These are phyloP conservation scores for Heliopora coerulea DNA, from an alignment of 92 coral and sea anemone species.

Conservation along the genomic window DNA sequence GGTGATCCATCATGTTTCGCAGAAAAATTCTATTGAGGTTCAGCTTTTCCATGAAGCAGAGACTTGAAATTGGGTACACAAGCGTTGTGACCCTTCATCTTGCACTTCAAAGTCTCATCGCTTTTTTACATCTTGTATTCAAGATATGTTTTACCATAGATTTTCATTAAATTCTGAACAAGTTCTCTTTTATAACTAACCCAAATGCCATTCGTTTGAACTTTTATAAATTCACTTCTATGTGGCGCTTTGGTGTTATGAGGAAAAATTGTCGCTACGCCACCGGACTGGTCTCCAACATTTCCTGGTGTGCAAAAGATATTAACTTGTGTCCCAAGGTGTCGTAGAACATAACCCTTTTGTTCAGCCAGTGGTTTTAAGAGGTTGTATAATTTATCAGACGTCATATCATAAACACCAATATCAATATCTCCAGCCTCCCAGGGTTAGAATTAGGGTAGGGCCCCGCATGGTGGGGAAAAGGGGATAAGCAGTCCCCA, in stretches of 20 bases:
- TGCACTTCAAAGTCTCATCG: constrained; percentile 3
- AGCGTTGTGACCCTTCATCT: constrained; percentile 38
- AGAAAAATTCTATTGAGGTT: constrained; percentile 29
- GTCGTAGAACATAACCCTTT: background rate
- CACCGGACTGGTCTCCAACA: constrained; percentile 40
- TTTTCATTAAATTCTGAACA: background rate
- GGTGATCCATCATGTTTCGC: constrained; percentile 22
- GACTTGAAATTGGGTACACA: constrained; percentile 42
- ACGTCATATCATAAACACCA: constrained; percentile 11
- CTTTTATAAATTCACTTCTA: constrained; percentile 13
- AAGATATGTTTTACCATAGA: constrained; percentile 18
- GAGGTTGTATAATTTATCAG: background rate
- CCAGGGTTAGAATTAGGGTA: constrained; percentile 53
- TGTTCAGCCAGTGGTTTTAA: constrained; percentile 1
- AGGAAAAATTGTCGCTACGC: constrained; percentile 23
- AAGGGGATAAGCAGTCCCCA: too few species aligned
- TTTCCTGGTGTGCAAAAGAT: constrained; percentile 36
- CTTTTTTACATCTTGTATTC: constrained; percentile 34
- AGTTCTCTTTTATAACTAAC: constrained; percentile 15
- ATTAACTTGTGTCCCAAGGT: constrained; percentile 10
- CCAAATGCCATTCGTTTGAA: constrained; percentile 41
- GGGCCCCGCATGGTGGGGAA: too few species aligned
- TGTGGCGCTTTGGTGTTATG: background rate
- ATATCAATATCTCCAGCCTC: constrained; percentile 53
- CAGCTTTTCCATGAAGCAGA: constrained; percentile 16